Evolutionary conservation across 1,140 invertebrate genomes (phyloP).

Genomic region (Drosophila pachea): DNA sequence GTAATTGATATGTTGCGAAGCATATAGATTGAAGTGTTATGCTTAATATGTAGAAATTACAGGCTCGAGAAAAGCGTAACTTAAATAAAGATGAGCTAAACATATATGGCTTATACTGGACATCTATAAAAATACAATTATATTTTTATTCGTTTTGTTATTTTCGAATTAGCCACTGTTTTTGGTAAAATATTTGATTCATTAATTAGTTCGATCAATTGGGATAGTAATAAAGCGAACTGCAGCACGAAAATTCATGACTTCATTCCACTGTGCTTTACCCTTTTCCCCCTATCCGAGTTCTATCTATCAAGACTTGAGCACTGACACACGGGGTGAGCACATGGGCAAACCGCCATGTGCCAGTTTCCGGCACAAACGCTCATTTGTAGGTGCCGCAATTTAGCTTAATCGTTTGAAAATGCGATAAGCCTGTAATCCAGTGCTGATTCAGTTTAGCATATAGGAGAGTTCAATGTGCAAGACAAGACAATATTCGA

Average conservation of each 20-base stretch:
- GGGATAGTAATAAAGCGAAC: not conserved
- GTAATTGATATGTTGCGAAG: no score
- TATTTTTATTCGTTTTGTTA: not conserved
- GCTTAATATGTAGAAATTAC: not conserved
- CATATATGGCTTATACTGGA: no score
- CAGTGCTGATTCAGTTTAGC: constrained; percentile 28
- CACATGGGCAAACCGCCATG: constrained; percentile 29
- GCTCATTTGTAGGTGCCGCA: constrained; percentile 12
- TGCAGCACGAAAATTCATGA: not conserved
- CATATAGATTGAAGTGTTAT: not conserved
- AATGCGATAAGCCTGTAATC: constrained; percentile 43
- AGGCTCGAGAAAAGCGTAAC: no score
- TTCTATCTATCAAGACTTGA: constrained; percentile 1
- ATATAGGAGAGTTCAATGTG: constrained; percentile 46
- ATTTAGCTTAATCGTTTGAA: constrained; percentile 26
- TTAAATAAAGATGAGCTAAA: no score
- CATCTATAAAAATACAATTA: not conserved
- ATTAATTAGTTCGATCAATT: not conserved
- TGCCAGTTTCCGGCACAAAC: constrained; percentile 32
- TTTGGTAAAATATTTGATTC: not conserved
- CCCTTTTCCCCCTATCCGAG: not conserved
- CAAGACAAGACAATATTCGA: constrained; percentile 5
- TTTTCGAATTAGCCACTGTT: no score
- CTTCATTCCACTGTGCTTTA: constrained; percentile 20
- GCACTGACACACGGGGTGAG: constrained; percentile 14